Evolutionary conservation across 2,888 invertebrate species (phyloP).

Genomic region (Microctonus hyperodae): DNA sequence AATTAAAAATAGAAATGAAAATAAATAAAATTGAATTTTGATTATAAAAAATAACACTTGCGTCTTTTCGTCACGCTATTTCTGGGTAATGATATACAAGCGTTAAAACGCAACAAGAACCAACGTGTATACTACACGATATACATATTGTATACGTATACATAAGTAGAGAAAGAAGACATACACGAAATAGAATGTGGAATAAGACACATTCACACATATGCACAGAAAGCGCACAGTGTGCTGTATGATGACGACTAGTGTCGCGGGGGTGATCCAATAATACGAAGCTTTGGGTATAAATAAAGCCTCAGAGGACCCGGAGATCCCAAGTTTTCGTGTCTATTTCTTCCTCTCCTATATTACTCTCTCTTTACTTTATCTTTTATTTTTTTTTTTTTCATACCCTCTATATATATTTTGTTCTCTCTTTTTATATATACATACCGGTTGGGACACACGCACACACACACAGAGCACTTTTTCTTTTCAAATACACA

Average conservation of each 20-base stretch:
- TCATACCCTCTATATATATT: conserved; percentile 21
- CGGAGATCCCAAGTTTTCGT: conserved; percentile 49
- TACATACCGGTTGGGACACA: background rate
- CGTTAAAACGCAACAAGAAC: conserved; percentile 8
- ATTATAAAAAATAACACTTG: conserved; percentile 21
- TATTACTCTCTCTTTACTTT: conserved; percentile 23
- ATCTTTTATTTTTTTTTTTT: conserved; percentile 28
- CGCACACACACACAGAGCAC: background rate
- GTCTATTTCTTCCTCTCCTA: conserved; percentile 37
- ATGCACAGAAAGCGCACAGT: conserved; percentile 16
- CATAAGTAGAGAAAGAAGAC: background rate
- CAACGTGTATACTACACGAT: conserved; percentile 3
- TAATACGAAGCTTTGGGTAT: conserved; percentile 61
- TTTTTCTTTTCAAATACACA: background rate
- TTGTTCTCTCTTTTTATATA: conserved; percentile 14
- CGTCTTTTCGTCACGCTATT: conserved; percentile 37
- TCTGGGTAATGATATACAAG: conserved; percentile 31
- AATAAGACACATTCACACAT: conserved; percentile 50
- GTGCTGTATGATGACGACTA: conserved; percentile 33
- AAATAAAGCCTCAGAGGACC: conserved; percentile 57
- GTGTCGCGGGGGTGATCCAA: conserved; percentile 61
- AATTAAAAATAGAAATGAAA: background rate
- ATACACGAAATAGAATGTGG: conserved; percentile 49
- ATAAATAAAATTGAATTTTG: conserved; percentile 18
- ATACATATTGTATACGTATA: conserved; percentile 7